Evolutionary conservation across 64 coral and sea anemone genomes (phyloP).

Genomic region (Montipora capricornis): DNA sequence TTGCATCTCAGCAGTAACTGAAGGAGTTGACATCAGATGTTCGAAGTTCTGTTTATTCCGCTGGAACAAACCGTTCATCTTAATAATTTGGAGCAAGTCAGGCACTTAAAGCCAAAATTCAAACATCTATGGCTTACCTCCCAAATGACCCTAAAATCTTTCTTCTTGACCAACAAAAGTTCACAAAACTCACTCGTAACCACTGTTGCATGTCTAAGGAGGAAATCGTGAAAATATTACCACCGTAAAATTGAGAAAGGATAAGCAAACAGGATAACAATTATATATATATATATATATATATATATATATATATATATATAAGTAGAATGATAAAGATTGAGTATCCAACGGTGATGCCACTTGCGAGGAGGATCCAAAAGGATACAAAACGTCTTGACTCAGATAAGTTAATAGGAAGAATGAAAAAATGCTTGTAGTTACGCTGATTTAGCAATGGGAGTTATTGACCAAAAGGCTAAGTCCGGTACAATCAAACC

Average conservation of each 20-base stretch:
- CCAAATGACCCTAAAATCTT: slow-evolving; percentile 74
- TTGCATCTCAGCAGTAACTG: slow-evolving; percentile 15
- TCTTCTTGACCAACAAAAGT: slow-evolving; percentile 63
- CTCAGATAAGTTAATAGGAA: too few species aligned
- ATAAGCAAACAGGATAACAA: background rate
- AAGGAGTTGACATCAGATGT: slow-evolving; percentile 51
- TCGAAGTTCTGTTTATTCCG: slow-evolving; percentile 67
- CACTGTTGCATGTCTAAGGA: slow-evolving; percentile 66
- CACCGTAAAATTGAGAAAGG: background rate
- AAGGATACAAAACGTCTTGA: too few species aligned
- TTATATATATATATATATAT: background rate
- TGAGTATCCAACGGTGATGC: too few species aligned
- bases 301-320: background rate
- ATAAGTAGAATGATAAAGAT: too few species aligned
- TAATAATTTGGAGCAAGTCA: background rate
- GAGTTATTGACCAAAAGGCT: too few species aligned
- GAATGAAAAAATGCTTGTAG: too few species aligned
- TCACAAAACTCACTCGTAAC: slow-evolving; percentile 77
- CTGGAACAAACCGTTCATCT: slow-evolving; percentile 27
- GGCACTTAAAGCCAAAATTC: background rate
- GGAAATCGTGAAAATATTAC: too few species aligned
- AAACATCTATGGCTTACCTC: slow-evolving; percentile 54
- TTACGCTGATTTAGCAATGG: too few species aligned
- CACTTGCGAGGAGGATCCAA: too few species aligned
- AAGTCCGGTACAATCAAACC: too few species aligned